These are phyloP conservation scores for Euura lappo DNA, from an alignment of 1,140 invertebrate species.

Conservation along the genomic window DNA sequence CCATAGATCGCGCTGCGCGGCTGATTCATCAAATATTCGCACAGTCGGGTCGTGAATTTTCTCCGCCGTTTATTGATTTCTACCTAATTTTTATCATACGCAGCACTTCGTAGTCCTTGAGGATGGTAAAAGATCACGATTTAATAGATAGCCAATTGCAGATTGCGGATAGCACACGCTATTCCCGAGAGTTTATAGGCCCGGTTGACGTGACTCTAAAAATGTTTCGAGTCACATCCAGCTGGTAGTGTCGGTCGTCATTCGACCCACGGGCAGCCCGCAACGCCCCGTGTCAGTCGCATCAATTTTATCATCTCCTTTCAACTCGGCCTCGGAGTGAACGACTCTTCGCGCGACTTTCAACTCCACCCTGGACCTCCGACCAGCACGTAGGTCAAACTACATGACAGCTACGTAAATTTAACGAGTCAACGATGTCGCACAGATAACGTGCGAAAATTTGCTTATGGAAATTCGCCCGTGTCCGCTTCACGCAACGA, in stretches of 20 bases:
- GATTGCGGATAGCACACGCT: not conserved
- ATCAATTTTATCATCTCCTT: slow-evolving; percentile 7
- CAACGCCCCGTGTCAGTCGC: not conserved
- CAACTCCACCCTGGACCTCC: not conserved
- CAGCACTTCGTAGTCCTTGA: not conserved
- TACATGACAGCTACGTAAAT: not conserved
- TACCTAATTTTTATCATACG: not conserved
- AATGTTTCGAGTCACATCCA: slow-evolving; percentile 4
- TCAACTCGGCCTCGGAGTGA: not conserved
- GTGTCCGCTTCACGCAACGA: not conserved
- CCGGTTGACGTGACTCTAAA: slow-evolving; percentile 5
- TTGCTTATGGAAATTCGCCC: not conserved
- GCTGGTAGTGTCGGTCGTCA: slow-evolving; percentile 1
- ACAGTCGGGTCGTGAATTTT: too few relatives aligned
- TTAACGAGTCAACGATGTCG: not conserved
- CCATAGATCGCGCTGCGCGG: too few relatives aligned
- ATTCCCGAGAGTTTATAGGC: slow-evolving; percentile 3
- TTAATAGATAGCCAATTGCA: not conserved
- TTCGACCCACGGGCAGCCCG: not conserved
- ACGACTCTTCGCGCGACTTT: slow-evolving; percentile 3
- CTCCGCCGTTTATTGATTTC: not conserved
- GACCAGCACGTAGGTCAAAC: not conserved
- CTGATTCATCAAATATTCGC: too few relatives aligned
- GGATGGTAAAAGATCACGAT: not conserved
- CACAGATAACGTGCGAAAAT: not conserved